These are phyloP conservation scores for Lumbricus terrestris DNA, from an alignment of 2,888 invertebrate species.

Conservation along the genomic window DNA sequence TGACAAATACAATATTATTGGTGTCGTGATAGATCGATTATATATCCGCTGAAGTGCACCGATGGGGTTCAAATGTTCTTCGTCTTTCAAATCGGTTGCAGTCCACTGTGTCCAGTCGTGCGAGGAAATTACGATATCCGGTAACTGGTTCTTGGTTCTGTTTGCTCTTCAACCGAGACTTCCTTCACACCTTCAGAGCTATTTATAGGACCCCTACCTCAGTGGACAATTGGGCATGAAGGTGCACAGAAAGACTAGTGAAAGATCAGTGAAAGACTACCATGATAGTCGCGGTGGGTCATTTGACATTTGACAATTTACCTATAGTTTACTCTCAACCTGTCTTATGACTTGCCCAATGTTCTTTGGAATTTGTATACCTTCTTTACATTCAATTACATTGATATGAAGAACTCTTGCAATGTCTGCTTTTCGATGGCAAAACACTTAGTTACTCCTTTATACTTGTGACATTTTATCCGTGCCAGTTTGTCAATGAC, in stretches of 20 bases:
- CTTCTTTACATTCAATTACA: too few relatives aligned
- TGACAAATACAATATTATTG: background rate
- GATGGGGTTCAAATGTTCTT: background rate
- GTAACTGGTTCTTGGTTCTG: too few relatives aligned
- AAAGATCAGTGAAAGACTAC: background rate
- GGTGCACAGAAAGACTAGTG: background rate
- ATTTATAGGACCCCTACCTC: background rate
- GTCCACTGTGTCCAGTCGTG: conserved; percentile 3
- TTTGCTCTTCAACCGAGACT: background rate
- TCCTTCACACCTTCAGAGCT: background rate
- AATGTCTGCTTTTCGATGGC: too few relatives aligned
- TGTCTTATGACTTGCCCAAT: too few relatives aligned
- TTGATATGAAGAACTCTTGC: too few relatives aligned
- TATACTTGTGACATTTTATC: too few relatives aligned
- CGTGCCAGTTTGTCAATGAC: too few relatives aligned
- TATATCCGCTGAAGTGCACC: background rate
- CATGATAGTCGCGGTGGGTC: background rate
- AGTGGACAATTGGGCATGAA: background rate
- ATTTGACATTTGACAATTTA: too few relatives aligned
- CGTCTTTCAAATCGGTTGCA: too few relatives aligned
- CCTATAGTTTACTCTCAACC: too few relatives aligned
- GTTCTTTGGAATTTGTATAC: too few relatives aligned
- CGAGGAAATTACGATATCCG: background rate
- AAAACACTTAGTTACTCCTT: too few relatives aligned
- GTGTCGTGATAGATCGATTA: background rate